Evolutionary conservation across 2,888 invertebrate species (phyloP).

Genomic region (Drosophila histrio): DNA sequence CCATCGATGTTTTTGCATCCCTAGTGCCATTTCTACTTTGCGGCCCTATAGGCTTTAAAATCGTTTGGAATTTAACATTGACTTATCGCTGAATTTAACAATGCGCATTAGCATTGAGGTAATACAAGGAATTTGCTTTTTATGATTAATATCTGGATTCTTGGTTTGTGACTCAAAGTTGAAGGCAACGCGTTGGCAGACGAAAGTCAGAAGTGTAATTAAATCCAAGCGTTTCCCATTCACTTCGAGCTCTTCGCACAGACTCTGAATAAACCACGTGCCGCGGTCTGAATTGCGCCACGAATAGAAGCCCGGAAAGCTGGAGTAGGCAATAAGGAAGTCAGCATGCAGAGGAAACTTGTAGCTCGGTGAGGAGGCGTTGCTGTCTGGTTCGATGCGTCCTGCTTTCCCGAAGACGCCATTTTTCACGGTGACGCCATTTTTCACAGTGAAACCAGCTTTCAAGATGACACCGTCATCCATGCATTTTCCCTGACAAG

Average conservation of each 20-base stretch:
- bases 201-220: neutral
- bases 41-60: neutral
- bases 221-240: neutral
- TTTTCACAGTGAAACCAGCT: too few species aligned
- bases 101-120: conserved; percentile 5
- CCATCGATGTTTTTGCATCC: too few species aligned
- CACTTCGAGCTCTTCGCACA: neutral
- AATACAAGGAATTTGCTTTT: neutral
- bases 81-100: neutral
- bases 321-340: conserved; percentile 1
- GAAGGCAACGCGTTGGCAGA: neutral
- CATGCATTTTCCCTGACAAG: neutral
- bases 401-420: too few species aligned
- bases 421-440: too few species aligned
- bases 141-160: neutral
- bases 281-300: neutral
- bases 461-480: neutral
- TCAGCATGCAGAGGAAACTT: conserved; percentile 2
- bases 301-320: neutral
- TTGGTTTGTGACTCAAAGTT: neutral
- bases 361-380: neutral
- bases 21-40: too few species aligned
- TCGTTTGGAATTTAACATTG: neutral
- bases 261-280: conserved; percentile 2
- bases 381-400: neutral